phyloP scores from a whole-genome alignment of 2,888 invertebrate genomes.

The Plebejus melissa region DNA sequence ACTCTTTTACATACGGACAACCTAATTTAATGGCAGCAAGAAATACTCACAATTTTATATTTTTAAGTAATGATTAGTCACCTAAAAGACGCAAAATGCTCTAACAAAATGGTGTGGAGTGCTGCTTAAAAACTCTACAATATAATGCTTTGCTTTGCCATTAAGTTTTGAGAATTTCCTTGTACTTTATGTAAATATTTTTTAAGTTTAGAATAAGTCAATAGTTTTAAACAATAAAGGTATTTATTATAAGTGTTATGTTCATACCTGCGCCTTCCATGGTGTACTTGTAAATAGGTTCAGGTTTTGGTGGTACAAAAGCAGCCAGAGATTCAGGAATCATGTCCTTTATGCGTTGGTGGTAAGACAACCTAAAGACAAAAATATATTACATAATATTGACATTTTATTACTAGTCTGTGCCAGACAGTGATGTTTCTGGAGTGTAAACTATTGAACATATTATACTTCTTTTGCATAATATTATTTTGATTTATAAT shows the following conservation, averaged over 20 bases:
- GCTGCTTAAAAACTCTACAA: neutral
- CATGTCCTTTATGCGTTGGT: slow-evolving; percentile 95
- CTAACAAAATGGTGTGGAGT: neutral
- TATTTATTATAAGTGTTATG: slow-evolving; percentile 45
- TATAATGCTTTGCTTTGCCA: neutral
- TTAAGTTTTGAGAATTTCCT: slow-evolving; percentile 33
- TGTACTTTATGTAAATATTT: slow-evolving; percentile 63
- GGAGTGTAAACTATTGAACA: neutral
- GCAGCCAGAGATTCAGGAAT: slow-evolving; percentile 92
- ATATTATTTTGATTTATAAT: no score
- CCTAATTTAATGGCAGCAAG: neutral
- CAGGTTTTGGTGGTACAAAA: slow-evolving; percentile 91
- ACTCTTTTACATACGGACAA: neutral
- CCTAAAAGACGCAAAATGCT: neutral
- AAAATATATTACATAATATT: slow-evolving; percentile 21
- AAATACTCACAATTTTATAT: neutral
- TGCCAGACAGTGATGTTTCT: neutral
- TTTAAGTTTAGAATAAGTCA: slow-evolving; percentile 58
- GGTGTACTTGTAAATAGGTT: slow-evolving; percentile 93
- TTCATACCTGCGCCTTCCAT: slow-evolving; percentile 92
- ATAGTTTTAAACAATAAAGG: slow-evolving; percentile 45
- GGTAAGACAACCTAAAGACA: slow-evolving; percentile 89
- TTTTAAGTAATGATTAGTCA: neutral
- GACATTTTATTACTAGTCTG: neutral
- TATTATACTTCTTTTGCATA: no score